phyloP scores from a whole-genome alignment of 2,113 vertebrate species.

The Thalassoma bifasciatum region DNA sequence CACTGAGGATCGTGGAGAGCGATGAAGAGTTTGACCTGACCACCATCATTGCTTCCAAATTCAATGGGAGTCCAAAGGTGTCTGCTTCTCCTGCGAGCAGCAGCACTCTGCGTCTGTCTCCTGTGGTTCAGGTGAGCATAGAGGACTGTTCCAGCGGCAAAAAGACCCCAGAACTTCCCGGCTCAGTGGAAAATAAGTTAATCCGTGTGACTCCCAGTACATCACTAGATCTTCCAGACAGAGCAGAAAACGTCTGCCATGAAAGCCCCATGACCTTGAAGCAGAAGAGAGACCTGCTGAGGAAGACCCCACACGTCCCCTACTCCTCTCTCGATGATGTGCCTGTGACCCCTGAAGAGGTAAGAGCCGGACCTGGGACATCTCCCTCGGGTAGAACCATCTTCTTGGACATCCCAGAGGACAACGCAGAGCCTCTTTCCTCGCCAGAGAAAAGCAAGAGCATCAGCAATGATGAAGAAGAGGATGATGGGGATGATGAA shows the following conservation, averaged over 20 bases:
- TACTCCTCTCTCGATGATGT: constrained; percentile 90
- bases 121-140: constrained; percentile 91
- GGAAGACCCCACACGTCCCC: constrained; percentile 89
- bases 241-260: constrained; percentile 68
- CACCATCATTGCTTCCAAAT: constrained; percentile 69
- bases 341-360: constrained; percentile 73
- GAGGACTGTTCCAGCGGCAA: constrained; percentile 90
- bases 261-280: constrained; percentile 92
- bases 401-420: constrained; percentile 90
- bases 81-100: constrained; percentile 82
- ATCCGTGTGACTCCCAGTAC: constrained; percentile 59
- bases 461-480: constrained; percentile 83
- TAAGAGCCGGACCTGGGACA: constrained; percentile 64
- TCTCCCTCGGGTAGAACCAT: constrained; percentile 86
- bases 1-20: constrained; percentile 95
- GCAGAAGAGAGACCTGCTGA: constrained; percentile 93
- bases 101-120: constrained; percentile 85
- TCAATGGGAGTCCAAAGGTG: constrained; percentile 68
- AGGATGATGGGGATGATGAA: constrained; percentile 86
- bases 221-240: constrained; percentile 78
- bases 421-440: constrained; percentile 84
- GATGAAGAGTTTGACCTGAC: constrained; percentile 90
- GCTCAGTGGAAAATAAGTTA: constrained; percentile 48
- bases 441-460: constrained; percentile 86
- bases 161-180: constrained; percentile 73